These are phyloP conservation scores for Cryptophagus acutangulus DNA, from an alignment of 2,888 invertebrate genomes.

Conservation along the genomic window DNA sequence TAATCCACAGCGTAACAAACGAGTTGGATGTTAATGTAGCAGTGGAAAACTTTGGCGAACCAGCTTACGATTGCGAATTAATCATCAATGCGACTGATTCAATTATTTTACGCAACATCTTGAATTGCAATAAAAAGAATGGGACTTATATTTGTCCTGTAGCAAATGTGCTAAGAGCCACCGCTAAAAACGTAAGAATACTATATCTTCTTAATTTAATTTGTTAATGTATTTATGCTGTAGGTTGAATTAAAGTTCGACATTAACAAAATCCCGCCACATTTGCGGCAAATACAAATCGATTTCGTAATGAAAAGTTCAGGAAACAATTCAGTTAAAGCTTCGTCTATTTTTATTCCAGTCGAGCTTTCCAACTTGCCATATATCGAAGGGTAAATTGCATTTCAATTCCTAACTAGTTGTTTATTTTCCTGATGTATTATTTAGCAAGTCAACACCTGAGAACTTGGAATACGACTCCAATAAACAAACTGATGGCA, in stretches of 20 bases:
- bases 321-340: constrained; percentile 19
- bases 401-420: background rate
- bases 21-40: constrained; percentile 19
- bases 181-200: constrained; percentile 18
- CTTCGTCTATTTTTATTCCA: constrained; percentile 11
- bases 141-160: constrained; percentile 23
- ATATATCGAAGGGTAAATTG: constrained; percentile 27
- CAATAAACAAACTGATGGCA: too few relatives aligned
- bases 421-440: background rate
- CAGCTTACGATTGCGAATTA: constrained; percentile 27
- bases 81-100: constrained; percentile 17
- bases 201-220: background rate
- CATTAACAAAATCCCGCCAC: constrained; percentile 13
- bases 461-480: background rate
- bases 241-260: constrained; percentile 23
- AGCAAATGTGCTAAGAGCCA: constrained; percentile 13
- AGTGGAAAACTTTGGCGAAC: constrained; percentile 26
- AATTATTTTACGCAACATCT: constrained; percentile 19
- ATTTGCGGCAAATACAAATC: constrained; percentile 13
- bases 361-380: constrained; percentile 22
- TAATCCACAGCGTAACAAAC: constrained; percentile 20
- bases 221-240: constrained; percentile 9
- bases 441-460: background rate
- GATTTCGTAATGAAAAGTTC: constrained; percentile 22
- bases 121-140: constrained; percentile 20